A percentile compares a stretch with the other conserved stretches of the same genome.
Evolutionary conservation across 2,113 vertebrate genomes (phyloP).

Genomic region (Cyprinodon brontotheroides): DNA sequence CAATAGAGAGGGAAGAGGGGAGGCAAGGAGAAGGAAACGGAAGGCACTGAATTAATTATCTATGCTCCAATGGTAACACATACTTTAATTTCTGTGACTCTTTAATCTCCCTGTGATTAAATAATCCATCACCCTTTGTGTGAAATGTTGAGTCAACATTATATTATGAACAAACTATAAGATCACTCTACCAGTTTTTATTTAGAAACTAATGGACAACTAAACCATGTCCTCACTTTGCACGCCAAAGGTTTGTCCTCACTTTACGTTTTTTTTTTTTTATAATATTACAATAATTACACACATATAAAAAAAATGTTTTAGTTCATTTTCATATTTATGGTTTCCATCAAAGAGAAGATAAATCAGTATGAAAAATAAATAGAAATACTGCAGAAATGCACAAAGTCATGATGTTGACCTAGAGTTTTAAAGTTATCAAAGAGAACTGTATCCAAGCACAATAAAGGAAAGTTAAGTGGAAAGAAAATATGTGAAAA

Average conservation of each 20-base stretch:
- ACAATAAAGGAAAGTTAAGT: neutral
- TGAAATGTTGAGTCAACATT: slow-evolving; percentile 63
- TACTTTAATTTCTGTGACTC: slow-evolving; percentile 28
- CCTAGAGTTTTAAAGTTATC: neutral
- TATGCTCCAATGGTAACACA: neutral
- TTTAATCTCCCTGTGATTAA: slow-evolving; percentile 39
- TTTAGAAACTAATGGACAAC: slow-evolving; percentile 43
- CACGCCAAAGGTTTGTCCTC: neutral
- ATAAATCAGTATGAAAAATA: too few species aligned
- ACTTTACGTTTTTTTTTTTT: too few species aligned
- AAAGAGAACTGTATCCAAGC: neutral
- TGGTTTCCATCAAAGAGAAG: too few species aligned
- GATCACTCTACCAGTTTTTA: slow-evolving; percentile 44
- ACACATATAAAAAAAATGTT: too few species aligned
- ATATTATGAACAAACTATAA: slow-evolving; percentile 45
- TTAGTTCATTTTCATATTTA: too few species aligned
- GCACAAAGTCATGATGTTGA: too few species aligned
- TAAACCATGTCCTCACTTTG: neutral
- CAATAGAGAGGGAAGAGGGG: slow-evolving; percentile 2
- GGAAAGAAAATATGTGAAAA: neutral
- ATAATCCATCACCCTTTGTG: slow-evolving; percentile 49
- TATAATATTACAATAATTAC: too few species aligned
- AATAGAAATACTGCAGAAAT: too few species aligned
- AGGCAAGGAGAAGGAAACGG: slow-evolving; percentile 7
- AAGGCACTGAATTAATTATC: slow-evolving; percentile 13